These are phyloP conservation scores for Boleophthalmus pectinirostris DNA, from an alignment of 2,113 vertebrate species.

Conservation along the genomic window DNA sequence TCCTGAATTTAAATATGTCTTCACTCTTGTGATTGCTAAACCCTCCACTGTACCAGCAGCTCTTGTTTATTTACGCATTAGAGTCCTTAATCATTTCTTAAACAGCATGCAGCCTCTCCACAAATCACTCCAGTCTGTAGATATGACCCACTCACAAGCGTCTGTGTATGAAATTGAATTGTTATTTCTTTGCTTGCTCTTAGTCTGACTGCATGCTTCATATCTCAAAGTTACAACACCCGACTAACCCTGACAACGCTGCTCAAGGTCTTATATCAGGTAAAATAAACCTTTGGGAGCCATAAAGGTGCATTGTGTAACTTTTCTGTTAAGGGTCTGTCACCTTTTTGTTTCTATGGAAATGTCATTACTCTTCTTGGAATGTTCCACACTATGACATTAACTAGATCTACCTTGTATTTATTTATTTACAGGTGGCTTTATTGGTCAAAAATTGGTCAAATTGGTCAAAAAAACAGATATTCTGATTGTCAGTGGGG, in stretches of 20 bases:
- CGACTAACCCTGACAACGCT: neutral
- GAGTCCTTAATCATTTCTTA: neutral
- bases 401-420: too few species aligned
- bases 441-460: too few species aligned
- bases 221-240: neutral
- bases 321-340: too few species aligned
- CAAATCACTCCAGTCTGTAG: neutral
- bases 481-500: too few species aligned
- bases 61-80: neutral
- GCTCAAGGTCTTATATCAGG: neutral
- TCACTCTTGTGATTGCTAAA: neutral
- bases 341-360: too few species aligned
- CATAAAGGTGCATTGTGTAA: too few species aligned
- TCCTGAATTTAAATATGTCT: neutral
- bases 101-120: neutral
- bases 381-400: too few species aligned
- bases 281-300: too few species aligned
- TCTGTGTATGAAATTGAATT: neutral
- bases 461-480: too few species aligned
- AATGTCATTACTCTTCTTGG: too few species aligned
- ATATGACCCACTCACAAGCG: neutral
- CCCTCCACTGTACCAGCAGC: neutral
- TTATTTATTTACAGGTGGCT: too few species aligned
- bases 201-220: neutral
- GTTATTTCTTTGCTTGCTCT: neutral